Evolutionary conservation across 2,888 invertebrate genomes (phyloP).

Genomic region (Zhuqinia jingwanae): DNA sequence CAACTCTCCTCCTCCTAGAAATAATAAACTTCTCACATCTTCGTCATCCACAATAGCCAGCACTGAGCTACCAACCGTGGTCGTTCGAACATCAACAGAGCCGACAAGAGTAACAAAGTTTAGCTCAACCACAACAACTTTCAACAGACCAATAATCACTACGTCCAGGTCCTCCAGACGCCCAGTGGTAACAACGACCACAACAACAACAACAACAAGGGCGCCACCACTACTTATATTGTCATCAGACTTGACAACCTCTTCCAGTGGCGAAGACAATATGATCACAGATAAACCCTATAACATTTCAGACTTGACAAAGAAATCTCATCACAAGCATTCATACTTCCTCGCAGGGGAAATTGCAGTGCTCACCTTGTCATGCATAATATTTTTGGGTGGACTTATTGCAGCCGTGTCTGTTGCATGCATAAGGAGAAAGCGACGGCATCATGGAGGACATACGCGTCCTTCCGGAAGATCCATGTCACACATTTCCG

Average conservation of each 20-base stretch:
- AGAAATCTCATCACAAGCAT: conserved; percentile 75
- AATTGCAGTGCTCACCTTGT: conserved; percentile 89
- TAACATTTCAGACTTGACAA: conserved; percentile 61
- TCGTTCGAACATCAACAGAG: conserved; percentile 47
- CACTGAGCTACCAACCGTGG: conserved; percentile 54
- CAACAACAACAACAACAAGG: conserved; percentile 29
- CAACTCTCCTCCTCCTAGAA: conserved; percentile 56
- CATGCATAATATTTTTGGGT: conserved; percentile 90
- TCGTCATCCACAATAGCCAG: conserved; percentile 66
- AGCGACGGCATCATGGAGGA: conserved; percentile 72
- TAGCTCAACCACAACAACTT: conserved; percentile 52
- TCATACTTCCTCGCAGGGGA: conserved; percentile 82
- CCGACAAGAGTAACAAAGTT: conserved; percentile 40
- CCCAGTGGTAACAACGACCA: neutral
- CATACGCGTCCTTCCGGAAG: conserved; percentile 58
- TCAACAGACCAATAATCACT: conserved; percentile 30
- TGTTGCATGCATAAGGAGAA: conserved; percentile 78
- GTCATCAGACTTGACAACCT: conserved; percentile 59
- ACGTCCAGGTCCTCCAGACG: neutral
- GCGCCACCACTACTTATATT: conserved; percentile 55
- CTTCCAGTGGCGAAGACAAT: conserved; percentile 51
- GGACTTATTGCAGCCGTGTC: conserved; percentile 90
- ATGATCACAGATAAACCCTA: conserved; percentile 57
- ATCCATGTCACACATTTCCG: conserved; percentile 78
- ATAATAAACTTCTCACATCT: conserved; percentile 53